phyloP scores from a whole-genome alignment of 2,888 invertebrate genomes.

The Allacma fusca region DNA sequence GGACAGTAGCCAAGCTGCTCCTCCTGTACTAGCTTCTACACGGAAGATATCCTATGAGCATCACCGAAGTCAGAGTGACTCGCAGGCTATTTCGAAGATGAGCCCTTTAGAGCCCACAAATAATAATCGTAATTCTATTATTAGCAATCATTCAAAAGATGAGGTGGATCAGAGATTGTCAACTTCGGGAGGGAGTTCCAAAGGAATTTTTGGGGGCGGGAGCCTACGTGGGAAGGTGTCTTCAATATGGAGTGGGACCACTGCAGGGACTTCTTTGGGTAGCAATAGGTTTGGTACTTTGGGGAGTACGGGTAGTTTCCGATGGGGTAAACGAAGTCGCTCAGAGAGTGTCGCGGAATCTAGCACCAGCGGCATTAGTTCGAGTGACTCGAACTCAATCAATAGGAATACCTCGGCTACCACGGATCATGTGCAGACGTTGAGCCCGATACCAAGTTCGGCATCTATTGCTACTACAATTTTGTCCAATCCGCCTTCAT shows the following conservation, averaged over 20 bases:
- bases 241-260: slow-evolving; percentile 29
- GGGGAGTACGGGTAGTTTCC: slow-evolving; percentile 36
- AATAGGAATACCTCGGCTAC: not conserved
- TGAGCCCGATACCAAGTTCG: slow-evolving; percentile 89
- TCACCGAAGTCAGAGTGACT: slow-evolving; percentile 59
- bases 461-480: slow-evolving; percentile 65
- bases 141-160: not conserved
- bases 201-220: slow-evolving; percentile 29
- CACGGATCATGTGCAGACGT: slow-evolving; percentile 70
- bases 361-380: slow-evolving; percentile 82
- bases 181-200: not conserved
- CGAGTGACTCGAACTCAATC: slow-evolving; percentile 69
- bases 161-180: not conserved
- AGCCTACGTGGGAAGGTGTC: slow-evolving; percentile 41
- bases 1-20: slow-evolving; percentile 18
- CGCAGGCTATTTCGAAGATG: slow-evolving; percentile 46
- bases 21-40: not conserved
- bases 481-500: slow-evolving; percentile 67
- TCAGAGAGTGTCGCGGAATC: slow-evolving; percentile 72
- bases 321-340: slow-evolving; percentile 63
- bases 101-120: not conserved
- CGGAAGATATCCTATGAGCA: slow-evolving; percentile 53
- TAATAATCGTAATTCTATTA: not conserved
- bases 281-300: slow-evolving; percentile 6
- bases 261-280: not conserved